Base-by-base conservation (phyloP, 2,888 invertebrate genomes). In the Macrosiphum euphorbiae region DNA sequence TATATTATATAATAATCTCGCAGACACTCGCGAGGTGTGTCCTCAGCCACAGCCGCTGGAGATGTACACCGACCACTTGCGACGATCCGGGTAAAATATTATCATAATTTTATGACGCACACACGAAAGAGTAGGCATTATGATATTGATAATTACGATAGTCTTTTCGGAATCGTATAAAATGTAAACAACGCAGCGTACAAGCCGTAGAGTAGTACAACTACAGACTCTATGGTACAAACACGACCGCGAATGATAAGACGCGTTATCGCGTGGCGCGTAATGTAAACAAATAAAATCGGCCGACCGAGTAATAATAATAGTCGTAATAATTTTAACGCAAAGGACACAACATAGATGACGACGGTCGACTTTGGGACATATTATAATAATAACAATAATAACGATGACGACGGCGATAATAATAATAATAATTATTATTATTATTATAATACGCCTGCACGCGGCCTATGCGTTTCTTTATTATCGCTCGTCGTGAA, bases 271-370 rank as follows among this genome's bases (percentile, higher is more conserved):
- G 35, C 35, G 35, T 78, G 20, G 78, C 13, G 16, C 55, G 20
- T 20, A 78, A 78, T 78, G 78, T 20, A 78, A 78, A 78, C 78
- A 78, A 78, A 78, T 35, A 78, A 78, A 78, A 78, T 78, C 78
- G 78, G 24, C 52, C 88, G 28, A 78, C 78, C 78, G 78, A 35
- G 8, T 78, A 78, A 78, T 61, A 61, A 78, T 78, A 78, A n/a
- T 4, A 55, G 55, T 55, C 20, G 55, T 55, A 67, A 35, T 35
- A 35, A 58, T 58, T 58, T 58, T 78, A 78, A 35, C 78, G 20
- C 26, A 35, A 35, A 35, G 78, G 35, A 78, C 78, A 35, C 7
- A 44, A 35, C 7, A 44, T 16, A 58, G 58, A 78, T 26, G 78
- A 78, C 35, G 78, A 35, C 78, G 78, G 78, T 78, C 35, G 35